Base-by-base conservation (phyloP, 2,888 invertebrate genomes). In the Yponomeuta evonymella region DNA sequence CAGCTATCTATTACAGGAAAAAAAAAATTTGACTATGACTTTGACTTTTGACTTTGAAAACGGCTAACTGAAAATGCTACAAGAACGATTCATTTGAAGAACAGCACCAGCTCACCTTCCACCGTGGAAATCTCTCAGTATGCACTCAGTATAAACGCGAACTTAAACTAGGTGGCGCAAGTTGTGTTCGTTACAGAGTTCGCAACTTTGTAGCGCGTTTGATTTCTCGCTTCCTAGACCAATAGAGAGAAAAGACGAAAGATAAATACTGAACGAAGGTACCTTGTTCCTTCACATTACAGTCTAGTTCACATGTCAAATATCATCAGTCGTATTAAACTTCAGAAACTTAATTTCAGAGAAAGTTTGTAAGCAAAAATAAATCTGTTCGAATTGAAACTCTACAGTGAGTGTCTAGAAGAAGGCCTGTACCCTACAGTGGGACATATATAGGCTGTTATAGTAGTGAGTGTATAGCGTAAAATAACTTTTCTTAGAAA, bases 111-210 rank as follows among this genome's bases (percentile, higher is more conserved):
- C 51, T 58, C 15, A 15, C 51, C 51, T 58, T 15, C 51, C 12
- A 58, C 51, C 15, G 15, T 15, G 15, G 51, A 58, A 58, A 58
- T 15, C 51, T 15, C 1, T 15, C 15, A 15, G 12, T 58, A 15
- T 58, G 51, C 51, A 58, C 51, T 58, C 51, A 58, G 51, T 58
- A 58, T 58, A 58, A 15, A 58, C 51, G 51, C 15, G 2, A 58
- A 58, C 15, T 67, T 43, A 43, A 48, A 67, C 67, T n/a, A 48
- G 48, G 65, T 30, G 65, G 36, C 36, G n/a, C 48, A 43, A 67
- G 43, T 67, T 67, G 36, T 23, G 67, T 48, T 67, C 67, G 67
- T 67, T 67, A 67, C 48, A 48, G 48, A 67, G 23, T 23, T 48
- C 1, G 43, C 48, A 23, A 67, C 15, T 33, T 67, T 67, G 33